Evolutionary conservation across 2,797 vertebrate genomes (phyloP), one percentile per base, ranked within the genome.

Genomic region (Pangasius larnaudii): DNA sequence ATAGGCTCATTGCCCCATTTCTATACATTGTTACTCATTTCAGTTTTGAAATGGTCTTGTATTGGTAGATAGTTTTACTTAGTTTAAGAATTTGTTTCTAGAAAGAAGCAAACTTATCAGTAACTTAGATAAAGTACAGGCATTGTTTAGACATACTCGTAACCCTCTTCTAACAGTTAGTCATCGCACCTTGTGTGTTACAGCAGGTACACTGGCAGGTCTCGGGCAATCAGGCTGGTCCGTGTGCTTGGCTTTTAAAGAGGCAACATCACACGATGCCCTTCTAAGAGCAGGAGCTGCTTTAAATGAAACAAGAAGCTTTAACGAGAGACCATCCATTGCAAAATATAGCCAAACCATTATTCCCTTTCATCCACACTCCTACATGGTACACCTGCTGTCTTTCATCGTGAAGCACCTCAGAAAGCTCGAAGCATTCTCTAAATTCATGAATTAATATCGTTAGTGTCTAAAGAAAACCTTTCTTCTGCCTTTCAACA

Each of bases 231-330:
- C 84, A 56, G 75, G 67, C 3, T 90, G 89, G 92, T 96, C 95
- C 65, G 87, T 71, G 78, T 87, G 87, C 65, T 92, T 90, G 86
- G 93, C 93, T 63, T 53, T 92, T 88, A 93, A 94, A 86, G 86
- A 92, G 30, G 86, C 89, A 88, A 94, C 92, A 91, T 95, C 94
- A 92, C 94, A 94, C 75, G 96, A 96, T 0, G 93, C 87, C 91
- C 91, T 96, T 93, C 95, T 96, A 67, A 86, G 84, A 86, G 94
- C 92, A 92, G 92, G 87, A 74, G 91, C 94, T 94, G 91, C 95
- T 96, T 91, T 22, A 75, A 85, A 92, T 79, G 36, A 91, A 27
- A 92, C 27, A 63, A 77, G 84, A 88, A 30, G 30, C 59, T 83
- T 82, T 5, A 85, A 86, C 18, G 22, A 88, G 72, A 84, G 49